Base-by-base conservation (phyloP, 2,888 invertebrate genomes). In the Trisateles emortualis region DNA sequence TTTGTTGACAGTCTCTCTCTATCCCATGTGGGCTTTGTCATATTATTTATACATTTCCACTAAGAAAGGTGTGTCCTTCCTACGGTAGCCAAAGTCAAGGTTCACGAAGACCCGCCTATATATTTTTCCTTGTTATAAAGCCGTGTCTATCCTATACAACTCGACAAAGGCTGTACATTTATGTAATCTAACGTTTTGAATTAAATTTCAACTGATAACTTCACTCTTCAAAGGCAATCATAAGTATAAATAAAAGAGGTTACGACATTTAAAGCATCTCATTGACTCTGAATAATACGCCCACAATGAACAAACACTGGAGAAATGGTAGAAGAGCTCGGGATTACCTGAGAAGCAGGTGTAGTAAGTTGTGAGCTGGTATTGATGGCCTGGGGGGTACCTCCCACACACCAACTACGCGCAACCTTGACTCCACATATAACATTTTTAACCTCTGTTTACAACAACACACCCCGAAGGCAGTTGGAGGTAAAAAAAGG, bases 401-500 rank as follows among this genome's bases (percentile, higher is more conserved):
- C 11, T 11, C 42, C 3, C 9, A 46, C 36, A 10, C 42, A 19
- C 6, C 17, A 5, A 29, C 39, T 6, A 16, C 17, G 6, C 35
- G 30, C n/a, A 17, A 47, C 44, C 44, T 62, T 42, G 35, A 10
- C 19, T 16, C 11, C 6, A 45, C 9, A 43, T 43, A 33, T 65
- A 43, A 41, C 44, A 45, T n/a, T 29, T 48, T 40, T 32, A n/a
- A 10, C 2, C 19, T 14, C 30, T 43, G 30, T 42, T 32, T 11
- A 32, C 48, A 36, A 33, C 14, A 29, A 10, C 39, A 17, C 8
- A 33, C 26, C 38, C 35, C 22, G 16, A 11, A 40, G 29, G 26
- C 35, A 19, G n/a, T n/a, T n/a, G n/a, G n/a, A n/a, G n/a, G n/a
- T n/a, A n/a, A n/a, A n/a, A n/a, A n/a, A n/a, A n/a, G n/a, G n/a